Evolutionary conservation across 2,888 invertebrate species (phyloP), one percentile per base, ranked within the genome.

Genomic region (Pilophorus perplexus): DNA sequence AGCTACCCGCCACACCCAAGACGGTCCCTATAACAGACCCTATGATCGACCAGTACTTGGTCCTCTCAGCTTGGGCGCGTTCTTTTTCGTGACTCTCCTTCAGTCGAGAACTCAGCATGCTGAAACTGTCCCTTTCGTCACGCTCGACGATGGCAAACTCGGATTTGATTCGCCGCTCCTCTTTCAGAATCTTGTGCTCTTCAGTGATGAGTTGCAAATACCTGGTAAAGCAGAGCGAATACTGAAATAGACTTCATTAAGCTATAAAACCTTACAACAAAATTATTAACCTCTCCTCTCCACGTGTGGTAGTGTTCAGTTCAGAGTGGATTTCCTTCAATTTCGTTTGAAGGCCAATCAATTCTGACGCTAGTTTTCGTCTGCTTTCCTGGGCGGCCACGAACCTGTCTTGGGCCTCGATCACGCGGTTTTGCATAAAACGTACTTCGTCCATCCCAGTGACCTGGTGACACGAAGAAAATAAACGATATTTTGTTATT

Each of bases 41-140:
- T 42, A 87, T 84, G 64, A 89, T 82, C 69, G 87, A 87, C 85
- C 90, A 90, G 76, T 92, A 92, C 77, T 92, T 92, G 67, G 90
- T 90, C 66, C 88, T 81, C 75, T 92, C 90, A 2, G 88, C 84
- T 73, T 90, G 87, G 0, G 88, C 85, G 37, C 91, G 77, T 76
- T 93, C 92, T 65, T 88, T 82, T 76, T 93, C 92, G 74, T 93
- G 91, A 16, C 89, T 89, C 71, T 89, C 84, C 70, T 91, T 83
- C 18, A 85, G 84, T 38, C 68, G 54, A 20, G 73, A 70, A 0
- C 89, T 87, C 75, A 91, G 83, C 0, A 83, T 81, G 0, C 85
- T 82, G 75, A 91, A 91, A 10, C 84, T 77, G 60, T 88, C 88
- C 2, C 90, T 78, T 76, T 93, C 92, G n/a, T 83, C 82, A 48